A percentile compares a stretch with the other conserved stretches of the same genome.
phyloP scores from a whole-genome alignment of 1,140 invertebrate genomes.

The Pemphigus obesinymphae region DNA sequence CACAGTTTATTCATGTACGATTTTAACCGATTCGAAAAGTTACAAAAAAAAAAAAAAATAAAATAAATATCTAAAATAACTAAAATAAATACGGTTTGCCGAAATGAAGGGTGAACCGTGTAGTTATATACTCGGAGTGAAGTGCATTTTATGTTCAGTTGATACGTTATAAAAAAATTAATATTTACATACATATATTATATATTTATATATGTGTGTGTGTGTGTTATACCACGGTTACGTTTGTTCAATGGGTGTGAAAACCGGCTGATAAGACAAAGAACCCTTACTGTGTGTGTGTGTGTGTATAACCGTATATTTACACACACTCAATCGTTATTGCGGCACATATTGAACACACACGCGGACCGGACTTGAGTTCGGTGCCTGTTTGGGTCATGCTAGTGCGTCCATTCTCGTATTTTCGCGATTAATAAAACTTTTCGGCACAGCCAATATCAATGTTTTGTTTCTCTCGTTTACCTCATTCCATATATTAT shows the following conservation, averaged over 20 bases:
- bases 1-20: no score
- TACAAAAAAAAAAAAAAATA: no score
- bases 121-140: no score
- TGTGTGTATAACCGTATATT: no score
- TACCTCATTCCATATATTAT: no score
- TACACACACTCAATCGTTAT: background rate
- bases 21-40: no score
- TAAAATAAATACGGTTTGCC: no score
- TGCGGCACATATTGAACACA: background rate
- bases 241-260: background rate
- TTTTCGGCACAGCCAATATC: background rate
- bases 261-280: slow-evolving; percentile 1
- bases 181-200: background rate
- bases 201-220: background rate
- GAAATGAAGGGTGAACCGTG: no score
- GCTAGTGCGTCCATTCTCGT: background rate
- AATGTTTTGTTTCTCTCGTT: background rate
- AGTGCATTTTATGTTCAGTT: background rate
- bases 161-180: background rate
- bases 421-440: background rate
- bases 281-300: background rate
- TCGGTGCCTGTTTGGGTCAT: background rate
- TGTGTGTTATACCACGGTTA: background rate
- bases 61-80: no score
- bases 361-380: background rate